A percentile compares a stretch with the other conserved stretches of the same genome.
Conservation (phyloP, 2,888 invertebrate species). For the Mycogona germanica region DNA sequence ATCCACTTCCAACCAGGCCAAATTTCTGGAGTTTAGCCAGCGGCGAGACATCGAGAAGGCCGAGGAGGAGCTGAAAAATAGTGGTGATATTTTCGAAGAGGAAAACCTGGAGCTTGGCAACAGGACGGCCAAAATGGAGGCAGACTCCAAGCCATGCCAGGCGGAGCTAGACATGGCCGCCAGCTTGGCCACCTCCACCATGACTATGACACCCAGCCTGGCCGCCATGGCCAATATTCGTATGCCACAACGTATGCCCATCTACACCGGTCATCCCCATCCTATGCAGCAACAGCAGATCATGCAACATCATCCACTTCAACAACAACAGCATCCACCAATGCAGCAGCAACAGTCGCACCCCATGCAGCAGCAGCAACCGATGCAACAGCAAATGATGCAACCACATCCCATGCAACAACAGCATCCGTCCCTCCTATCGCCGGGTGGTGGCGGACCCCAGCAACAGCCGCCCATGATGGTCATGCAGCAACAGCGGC, state of each 20-base stretch:
- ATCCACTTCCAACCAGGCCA: constrained; percentile 32
- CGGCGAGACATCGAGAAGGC: constrained; percentile 21
- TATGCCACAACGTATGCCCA: too few relatives aligned
- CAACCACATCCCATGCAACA: not conserved
- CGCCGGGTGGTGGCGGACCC: constrained; percentile 38
- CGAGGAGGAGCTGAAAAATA: constrained; percentile 19
- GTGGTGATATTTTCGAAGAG: constrained; percentile 20
- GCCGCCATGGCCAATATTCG: too few relatives aligned
- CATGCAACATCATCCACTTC: constrained; percentile 24
- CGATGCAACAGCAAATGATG: not conserved
- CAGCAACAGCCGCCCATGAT: constrained; percentile 33
- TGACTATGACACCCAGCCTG: too few relatives aligned
- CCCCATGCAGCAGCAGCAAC: constrained; percentile 11
- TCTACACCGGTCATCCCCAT: constrained; percentile 2
- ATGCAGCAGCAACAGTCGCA: not conserved
- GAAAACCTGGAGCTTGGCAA: constrained; percentile 17
- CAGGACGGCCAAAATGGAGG: constrained; percentile 14
- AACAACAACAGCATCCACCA: constrained; percentile 36
- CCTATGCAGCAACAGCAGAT: constrained; percentile 25
- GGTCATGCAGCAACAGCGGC: constrained; percentile 17
- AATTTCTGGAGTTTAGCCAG: constrained; percentile 34
- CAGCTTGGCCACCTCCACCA: not conserved
- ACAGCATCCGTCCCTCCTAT: constrained; percentile 46
- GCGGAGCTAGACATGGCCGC: not conserved
- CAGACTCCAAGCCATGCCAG: constrained; percentile 15